Conservation (phyloP, 35 echinoderm and acorn worm genomes). For the Anneissia japonica region DNA sequence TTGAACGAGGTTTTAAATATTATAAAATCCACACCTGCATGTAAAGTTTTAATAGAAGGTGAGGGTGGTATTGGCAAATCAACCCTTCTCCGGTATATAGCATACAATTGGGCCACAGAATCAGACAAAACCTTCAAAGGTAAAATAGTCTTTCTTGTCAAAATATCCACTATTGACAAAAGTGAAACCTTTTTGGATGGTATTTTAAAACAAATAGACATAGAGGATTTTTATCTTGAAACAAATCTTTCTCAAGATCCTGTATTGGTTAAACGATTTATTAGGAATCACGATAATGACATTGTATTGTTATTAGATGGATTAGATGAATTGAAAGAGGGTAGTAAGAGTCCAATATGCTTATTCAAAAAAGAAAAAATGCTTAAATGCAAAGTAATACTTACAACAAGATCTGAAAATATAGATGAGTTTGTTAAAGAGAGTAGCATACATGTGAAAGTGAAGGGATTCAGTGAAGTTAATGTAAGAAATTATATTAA, state of each 20-base stretch:
- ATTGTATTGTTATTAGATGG: background rate
- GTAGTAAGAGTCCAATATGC: background rate
- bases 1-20: background rate
- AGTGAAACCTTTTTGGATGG: background rate
- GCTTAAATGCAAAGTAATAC: background rate
- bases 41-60: background rate
- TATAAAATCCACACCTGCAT: background rate
- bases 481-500: background rate
- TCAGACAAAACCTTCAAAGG: background rate
- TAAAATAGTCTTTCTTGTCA: background rate
- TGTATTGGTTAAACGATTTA: background rate
- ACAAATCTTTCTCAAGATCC: background rate
- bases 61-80: background rate
- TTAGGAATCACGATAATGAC: background rate
- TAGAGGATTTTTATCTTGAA: background rate
- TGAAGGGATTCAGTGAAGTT: background rate
- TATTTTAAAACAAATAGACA: background rate
- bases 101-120: background rate
- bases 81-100: background rate
- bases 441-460: background rate
- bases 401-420: background rate
- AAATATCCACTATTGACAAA: background rate
- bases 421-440: background rate
- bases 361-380: background rate
- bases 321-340: background rate